Evolutionary conservation across 2,797 vertebrate genomes (phyloP).

Genomic region (Steatocranus sp.): DNA sequence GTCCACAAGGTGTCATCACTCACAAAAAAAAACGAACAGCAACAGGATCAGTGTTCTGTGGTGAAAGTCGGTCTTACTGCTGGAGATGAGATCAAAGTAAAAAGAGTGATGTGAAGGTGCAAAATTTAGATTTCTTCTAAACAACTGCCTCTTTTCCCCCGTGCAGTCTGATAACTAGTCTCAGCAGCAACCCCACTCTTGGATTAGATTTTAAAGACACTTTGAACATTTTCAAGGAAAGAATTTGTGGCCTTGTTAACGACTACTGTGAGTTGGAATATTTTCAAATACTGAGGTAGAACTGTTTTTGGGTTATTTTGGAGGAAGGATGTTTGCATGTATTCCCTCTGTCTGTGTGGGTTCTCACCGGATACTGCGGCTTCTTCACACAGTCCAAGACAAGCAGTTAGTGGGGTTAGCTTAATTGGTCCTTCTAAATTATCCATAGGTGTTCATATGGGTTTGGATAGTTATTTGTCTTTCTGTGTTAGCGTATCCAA

Average conservation of each 20-base stretch:
- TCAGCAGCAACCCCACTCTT: background rate
- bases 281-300: background rate
- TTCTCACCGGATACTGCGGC: background rate
- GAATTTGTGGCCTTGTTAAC: fast-evolving
- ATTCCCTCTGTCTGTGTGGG: background rate
- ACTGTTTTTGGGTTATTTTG: background rate
- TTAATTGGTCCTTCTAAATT: background rate
- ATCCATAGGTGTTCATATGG: background rate
- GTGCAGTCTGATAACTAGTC: fast-evolving
- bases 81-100: background rate
- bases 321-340: background rate
- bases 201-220: background rate
- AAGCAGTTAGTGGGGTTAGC: fast-evolving
- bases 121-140: background rate
- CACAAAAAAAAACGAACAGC: background rate
- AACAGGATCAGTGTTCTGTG: fast-evolving
- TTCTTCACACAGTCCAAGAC: background rate
- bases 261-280: background rate
- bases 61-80: fast-evolving
- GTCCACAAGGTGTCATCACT: background rate
- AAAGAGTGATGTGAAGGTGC: background rate
- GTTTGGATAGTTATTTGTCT: background rate
- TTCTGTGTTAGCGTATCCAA: background rate
- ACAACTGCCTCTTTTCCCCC: fast-evolving
- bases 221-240: background rate